Base-by-base conservation (phyloP, 1,140 invertebrate species). In the Caenorhabditis brenneri region DNA sequence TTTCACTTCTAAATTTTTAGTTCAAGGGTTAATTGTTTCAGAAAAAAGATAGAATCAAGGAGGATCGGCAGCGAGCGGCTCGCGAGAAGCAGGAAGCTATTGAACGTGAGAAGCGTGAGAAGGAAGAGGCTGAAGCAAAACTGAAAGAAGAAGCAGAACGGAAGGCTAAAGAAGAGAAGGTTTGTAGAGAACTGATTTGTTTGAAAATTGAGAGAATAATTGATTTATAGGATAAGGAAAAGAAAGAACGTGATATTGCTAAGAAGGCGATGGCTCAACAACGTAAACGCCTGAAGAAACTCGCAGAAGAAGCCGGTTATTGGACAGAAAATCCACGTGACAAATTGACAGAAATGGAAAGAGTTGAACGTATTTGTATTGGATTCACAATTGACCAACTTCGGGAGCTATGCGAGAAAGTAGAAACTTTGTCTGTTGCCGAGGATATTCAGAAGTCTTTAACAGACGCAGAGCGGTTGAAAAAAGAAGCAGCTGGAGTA, bases 51-150 rank as follows among this genome's bases (percentile, higher is more conserved):
- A 51, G 46, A 16, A 39, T 53, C 85, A 96, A 95, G 88, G 95
- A 97, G 87, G 94, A 94, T 85, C 98, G 97, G 91, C 92, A 94
- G 46, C 96, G 82, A 82, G 65, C 84, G 9, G 46, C 84, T 36
- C 65, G 51, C 9, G 80, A 79, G 46, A 84, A 88, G 60, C 80
- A 88, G 55, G 84, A 94, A 88, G 93, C 92, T 86, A 93, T 93
- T 86, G 91, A 92, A 69, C 91, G 94, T 79, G 94, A 95, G 86
- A 95, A 94, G 90, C 95, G 96, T 88, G 94, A 95, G 94, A 79
- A 92, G 93, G 91, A n/a, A 90, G 74, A 83, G 85, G 51, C 65
- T 87, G 69, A 92, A 91, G 24, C 55, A 9, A 80, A 81, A 51
- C 24, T 19, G 24, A 85, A 78, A 33, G 53, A 81, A 33, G 79